Evolutionary conservation across 1,140 invertebrate species (phyloP).

Genomic region (Heliconius melpomene): DNA sequence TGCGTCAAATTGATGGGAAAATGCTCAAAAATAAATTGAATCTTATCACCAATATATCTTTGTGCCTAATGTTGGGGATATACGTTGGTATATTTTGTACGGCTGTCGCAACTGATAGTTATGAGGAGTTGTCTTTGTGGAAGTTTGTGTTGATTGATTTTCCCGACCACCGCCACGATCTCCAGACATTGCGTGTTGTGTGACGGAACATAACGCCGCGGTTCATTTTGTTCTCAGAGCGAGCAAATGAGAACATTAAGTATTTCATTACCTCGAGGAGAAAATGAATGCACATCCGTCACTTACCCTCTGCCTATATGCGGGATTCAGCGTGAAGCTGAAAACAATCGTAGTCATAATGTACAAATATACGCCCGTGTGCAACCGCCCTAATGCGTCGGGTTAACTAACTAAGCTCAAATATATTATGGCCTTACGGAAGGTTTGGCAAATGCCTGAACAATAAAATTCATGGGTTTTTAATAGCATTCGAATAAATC

Average conservation of each 20-base stretch:
- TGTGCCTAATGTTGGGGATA: conserved; percentile 29
- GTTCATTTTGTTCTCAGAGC: too few species aligned
- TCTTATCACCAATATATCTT: conserved; percentile 45
- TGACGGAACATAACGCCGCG: too few species aligned
- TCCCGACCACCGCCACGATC: too few species aligned
- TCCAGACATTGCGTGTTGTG: too few species aligned
- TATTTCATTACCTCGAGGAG: too few species aligned
- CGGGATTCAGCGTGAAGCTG: too few species aligned
- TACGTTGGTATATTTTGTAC: not conserved
- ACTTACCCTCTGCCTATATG: too few species aligned
- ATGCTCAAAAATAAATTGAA: conserved; percentile 46
- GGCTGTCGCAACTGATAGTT: not conserved
- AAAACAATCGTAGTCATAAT: not conserved
- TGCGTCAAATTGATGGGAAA: conserved; percentile 45
- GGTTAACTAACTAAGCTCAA: conserved; percentile 37
- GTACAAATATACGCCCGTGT: not conserved
- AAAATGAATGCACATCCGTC: too few species aligned
- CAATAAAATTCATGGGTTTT: conserved; percentile 32
- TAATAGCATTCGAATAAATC: conserved; percentile 35
- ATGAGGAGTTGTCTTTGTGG: not conserved
- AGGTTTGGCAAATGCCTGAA: conserved; percentile 30
- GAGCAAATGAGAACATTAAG: too few species aligned
- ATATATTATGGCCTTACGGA: conserved; percentile 35
- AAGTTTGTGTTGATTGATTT: too few species aligned
- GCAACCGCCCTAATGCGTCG: conserved; percentile 28